Evolutionary conservation across 2,113 vertebrate genomes (phyloP).

Genomic region (Melanerpes formicivorus): DNA sequence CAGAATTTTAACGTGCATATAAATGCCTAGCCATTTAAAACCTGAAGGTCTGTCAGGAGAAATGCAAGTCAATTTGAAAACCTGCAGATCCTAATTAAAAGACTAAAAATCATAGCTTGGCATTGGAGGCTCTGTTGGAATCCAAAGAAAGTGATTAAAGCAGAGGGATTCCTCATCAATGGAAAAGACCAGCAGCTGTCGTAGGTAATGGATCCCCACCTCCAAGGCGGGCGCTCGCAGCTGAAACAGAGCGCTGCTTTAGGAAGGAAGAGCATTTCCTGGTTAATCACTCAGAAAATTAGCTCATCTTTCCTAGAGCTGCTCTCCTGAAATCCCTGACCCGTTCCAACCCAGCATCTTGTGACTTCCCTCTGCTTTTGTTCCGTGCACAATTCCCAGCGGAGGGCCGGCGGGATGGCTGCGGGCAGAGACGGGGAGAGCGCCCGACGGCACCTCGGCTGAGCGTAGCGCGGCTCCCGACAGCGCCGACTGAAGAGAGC

Average conservation of each 20-base stretch:
- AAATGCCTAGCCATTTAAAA: constrained; percentile 55
- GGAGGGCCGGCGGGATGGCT: constrained; percentile 1
- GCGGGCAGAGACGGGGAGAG: neutral
- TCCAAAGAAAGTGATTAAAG: constrained; percentile 44
- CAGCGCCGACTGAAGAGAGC: neutral
- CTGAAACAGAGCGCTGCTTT: constrained; percentile 46
- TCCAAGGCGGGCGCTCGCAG: constrained; percentile 8
- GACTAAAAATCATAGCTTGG: constrained; percentile 54
- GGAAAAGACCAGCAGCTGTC: constrained; percentile 44
- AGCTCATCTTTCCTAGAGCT: constrained; percentile 49
- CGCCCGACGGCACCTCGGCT: neutral
- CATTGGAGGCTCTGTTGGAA: constrained; percentile 46
- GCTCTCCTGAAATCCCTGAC: constrained; percentile 50
- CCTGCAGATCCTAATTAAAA: constrained; percentile 45
- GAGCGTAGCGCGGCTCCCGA: neutral
- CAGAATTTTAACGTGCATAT: constrained; percentile 37
- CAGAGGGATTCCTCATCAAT: constrained; percentile 27
- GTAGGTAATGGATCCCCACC: constrained; percentile 17
- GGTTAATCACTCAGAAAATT: constrained; percentile 65
- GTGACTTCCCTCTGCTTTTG: constrained; percentile 42
- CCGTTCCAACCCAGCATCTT: constrained; percentile 33
- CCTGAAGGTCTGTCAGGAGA: constrained; percentile 49
- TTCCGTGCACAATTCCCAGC: constrained; percentile 34
- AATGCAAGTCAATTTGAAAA: constrained; percentile 55
- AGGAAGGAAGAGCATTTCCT: constrained; percentile 59